Evolutionary conservation across 2,888 invertebrate species (phyloP), one percentile per base, ranked within the genome.

Genomic region (Ormyrus thymus): DNA sequence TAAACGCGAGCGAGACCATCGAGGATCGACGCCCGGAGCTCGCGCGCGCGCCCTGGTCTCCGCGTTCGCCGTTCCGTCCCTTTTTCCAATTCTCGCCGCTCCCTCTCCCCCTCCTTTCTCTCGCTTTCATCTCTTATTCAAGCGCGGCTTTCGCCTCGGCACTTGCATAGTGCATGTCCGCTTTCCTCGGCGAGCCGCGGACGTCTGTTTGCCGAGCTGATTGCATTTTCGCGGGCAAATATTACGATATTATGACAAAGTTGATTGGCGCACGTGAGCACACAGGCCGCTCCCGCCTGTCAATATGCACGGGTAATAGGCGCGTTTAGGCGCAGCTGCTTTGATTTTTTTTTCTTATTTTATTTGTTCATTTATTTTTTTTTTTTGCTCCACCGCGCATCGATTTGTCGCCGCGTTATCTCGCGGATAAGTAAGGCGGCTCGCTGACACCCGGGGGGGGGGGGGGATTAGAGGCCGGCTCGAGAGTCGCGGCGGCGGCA

Each of bases 191-290:
- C 29, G 29, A 29, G 29, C 29, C 29, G 29, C 7, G 64, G 43
- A n/a, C 15, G 13, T 3, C 62, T 79, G 81, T 85, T 86, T 85
- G 82, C 83, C 75, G 76, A 82, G 82, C 80, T 86, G 85, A 86
- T 86, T 86, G 86, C 85, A 83, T 86, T 86, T 84, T 84, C 84
- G 73, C 81, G 79, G 83, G 79, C 84, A 86, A 86, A 85, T 85
- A 85, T 85, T 83, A 77, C 82, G 75, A 79, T 81, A 83, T 83
- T 82, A 83, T 80, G 83, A 82, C 73, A 73, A 80, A 74, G 43
- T 74, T 80, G 82, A 85, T 83, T 84, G 83, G 70, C 58, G 13
- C 56, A 58, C 56, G 48, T 7, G 29, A 51, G 29, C 61, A 7
- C 7, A 13, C 29, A 56, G 50, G 7, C 1, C n/a, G 65, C 29